Base-by-base conservation (phyloP, 2,888 invertebrate species). In the Steromphala cineraria region DNA sequence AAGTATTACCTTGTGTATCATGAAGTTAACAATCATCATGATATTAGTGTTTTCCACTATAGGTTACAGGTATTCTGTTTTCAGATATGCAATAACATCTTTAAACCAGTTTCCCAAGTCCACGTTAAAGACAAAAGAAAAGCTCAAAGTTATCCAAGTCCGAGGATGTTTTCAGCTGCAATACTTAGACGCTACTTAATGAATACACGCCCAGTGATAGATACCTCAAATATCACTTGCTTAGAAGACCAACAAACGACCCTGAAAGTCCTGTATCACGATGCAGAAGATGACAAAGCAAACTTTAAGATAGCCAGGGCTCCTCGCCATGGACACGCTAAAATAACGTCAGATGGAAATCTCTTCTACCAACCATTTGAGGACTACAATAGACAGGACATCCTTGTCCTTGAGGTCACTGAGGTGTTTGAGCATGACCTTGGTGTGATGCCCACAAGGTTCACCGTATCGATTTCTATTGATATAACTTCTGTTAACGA, bases 231-330 rank as follows among this genome's bases (percentile, higher is more conserved):
- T 78, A 80, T 85, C 52, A 36, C 13, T 13, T 8, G 62, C 4
- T 31, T 52, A 13, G 80, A 81, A 55, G 55, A 80, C 13, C 5
- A 46, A 4, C 52, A 83, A 36, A 75, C 31, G 79, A 74, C 80
- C 78, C 7, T 28, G 15, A 46, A 36, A 8, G 24, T 83, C n/a
- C 21, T 67, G n/a, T 84, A 75, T 67, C 17, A 24, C 52, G 88
- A 88, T 82, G 24, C 53, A 28, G 87, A 88, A 78, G 77, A 81
- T 52, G 88, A 88, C 71, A 75, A 67, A 8, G 78, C 87, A 1
- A 52, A 79, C 4, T 87, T 84, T 53, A 36, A 2, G 2, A 36
- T 36, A 36, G 36, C 2, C 36, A 36, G 4, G 36, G 36, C 67
- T 17, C 86, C 85, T 28, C n/a, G 19, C 10, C 40, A 84, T n/a